Conservation (phyloP, 2,888 invertebrate species). For the Carpatolechia fugitivella region DNA sequence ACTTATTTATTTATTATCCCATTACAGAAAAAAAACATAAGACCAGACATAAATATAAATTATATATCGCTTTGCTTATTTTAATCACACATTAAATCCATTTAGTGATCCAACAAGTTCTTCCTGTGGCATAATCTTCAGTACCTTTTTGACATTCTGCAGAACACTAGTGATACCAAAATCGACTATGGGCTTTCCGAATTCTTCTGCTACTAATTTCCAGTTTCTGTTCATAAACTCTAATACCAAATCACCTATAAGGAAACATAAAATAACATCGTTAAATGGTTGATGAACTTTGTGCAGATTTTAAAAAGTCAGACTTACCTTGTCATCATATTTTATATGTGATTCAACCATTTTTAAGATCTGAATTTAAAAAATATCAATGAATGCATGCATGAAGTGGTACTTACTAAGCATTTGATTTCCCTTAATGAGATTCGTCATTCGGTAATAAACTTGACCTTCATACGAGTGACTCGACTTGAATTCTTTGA, state of each 20-base stretch:
- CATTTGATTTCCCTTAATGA: conserved; percentile 48
- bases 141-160: conserved; percentile 40
- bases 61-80: neutral
- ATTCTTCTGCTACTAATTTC: conserved; percentile 53
- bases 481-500: conserved; percentile 34
- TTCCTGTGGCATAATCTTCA: conserved; percentile 39
- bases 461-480: conserved; percentile 52
- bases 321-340: no score
- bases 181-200: conserved; percentile 54
- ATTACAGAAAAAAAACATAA: no score
- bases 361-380: no score
- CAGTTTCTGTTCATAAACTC: conserved; percentile 58
- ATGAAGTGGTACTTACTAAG: conserved; percentile 44
- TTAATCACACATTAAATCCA: neutral
- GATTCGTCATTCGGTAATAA: conserved; percentile 48
- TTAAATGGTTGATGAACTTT: neutral
- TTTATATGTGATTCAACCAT: no score
- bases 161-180: conserved; percentile 41
- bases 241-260: conserved; percentile 47
- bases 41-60: no score
- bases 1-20: no score
- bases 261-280: neutral
- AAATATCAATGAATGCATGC: no score
- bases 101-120: conserved; percentile 23
- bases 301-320: neutral